Conservation (phyloP, 2,888 invertebrate species). For the Dendrolimus pini region DNA sequence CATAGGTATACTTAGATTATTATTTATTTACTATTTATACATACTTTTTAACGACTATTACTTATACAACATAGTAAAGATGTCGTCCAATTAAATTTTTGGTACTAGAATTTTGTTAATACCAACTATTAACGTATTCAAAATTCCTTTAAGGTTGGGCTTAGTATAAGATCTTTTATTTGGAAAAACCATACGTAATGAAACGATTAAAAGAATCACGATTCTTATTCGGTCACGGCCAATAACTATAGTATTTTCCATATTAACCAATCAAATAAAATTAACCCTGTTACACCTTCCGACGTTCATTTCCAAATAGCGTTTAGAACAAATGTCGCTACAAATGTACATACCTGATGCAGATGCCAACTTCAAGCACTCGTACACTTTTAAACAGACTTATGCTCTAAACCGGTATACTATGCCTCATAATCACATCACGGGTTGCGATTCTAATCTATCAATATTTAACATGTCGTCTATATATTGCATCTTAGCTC, state of each 20-base stretch:
- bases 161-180: no score
- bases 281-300: slow-evolving; percentile 23
- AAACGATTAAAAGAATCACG: no score
- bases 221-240: not conserved
- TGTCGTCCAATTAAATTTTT: no score
- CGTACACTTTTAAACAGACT: slow-evolving; percentile 3
- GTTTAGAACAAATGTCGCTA: slow-evolving; percentile 18
- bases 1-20: no score
- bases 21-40: no score
- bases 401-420: slow-evolving; percentile 32
- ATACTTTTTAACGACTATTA: no score
- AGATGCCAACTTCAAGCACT: not conserved
- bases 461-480: slow-evolving; percentile 2
- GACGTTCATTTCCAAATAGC: slow-evolving; percentile 15
- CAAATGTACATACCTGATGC: slow-evolving; percentile 6
- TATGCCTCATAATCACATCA: slow-evolving; percentile 54
- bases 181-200: no score
- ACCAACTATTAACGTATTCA: no score
- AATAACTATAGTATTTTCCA: slow-evolving; percentile 13
- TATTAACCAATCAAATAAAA: slow-evolving; percentile 27
- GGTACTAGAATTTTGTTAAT: no score
- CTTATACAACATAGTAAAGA: no score
- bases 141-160: no score
- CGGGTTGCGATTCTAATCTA: slow-evolving; percentile 19
- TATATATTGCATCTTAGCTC: not conserved